Evolutionary conservation across 2,888 invertebrate genomes (phyloP), one percentile per base, ranked within the genome.

Genomic region (Scelioninae gen. 2): DNA sequence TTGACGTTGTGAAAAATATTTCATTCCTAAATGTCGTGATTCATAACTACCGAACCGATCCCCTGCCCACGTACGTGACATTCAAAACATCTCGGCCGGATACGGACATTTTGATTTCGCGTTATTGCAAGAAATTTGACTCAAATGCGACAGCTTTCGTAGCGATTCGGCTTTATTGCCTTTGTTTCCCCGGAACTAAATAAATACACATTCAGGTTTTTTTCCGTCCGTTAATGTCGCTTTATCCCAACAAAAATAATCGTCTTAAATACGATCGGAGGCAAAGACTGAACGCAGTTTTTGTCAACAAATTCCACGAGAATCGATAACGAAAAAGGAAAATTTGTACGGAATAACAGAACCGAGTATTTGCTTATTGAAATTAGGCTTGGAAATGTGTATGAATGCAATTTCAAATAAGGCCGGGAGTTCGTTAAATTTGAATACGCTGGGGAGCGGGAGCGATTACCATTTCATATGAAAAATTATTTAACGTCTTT

Each of bases 361-460:
- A 10, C 3, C 15, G 11, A 41, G 19, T 57, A 39, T 57, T 65
- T 65, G 53, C 48, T 65, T 48, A 55, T 65, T 55, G 28, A 64
- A 53, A 53, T 25, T 33, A 35, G 25, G 63, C 41, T 45, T 10
- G 41, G 13, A 43, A 55, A 55, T 64, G 35, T 55, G 46, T 55
- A 53, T 37, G 22, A 46, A 53, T 53, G 43, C 52, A 25, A 52
- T 45, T 53, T 45, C 35, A 39, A 63, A 19, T 53, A 52, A 43
- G 31, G 63, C 25, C 25, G 37, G 31, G n/a, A 52, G 52, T 60
- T 63, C 63, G 53, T 63, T 50, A 50, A 50, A 61, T 61, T 61
- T 61, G 48, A 61, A 61, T 61, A 10, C 39, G 37, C 25, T 48
- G 37, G 25, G 19, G 39, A 46, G 48, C 39, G 15, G 15, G 11